Percentiles rank a stretch among this genome's conserved stretches.
phyloP scores from a whole-genome alignment of 2,113 vertebrate species.

The Herpailurus yagouaroundi region DNA sequence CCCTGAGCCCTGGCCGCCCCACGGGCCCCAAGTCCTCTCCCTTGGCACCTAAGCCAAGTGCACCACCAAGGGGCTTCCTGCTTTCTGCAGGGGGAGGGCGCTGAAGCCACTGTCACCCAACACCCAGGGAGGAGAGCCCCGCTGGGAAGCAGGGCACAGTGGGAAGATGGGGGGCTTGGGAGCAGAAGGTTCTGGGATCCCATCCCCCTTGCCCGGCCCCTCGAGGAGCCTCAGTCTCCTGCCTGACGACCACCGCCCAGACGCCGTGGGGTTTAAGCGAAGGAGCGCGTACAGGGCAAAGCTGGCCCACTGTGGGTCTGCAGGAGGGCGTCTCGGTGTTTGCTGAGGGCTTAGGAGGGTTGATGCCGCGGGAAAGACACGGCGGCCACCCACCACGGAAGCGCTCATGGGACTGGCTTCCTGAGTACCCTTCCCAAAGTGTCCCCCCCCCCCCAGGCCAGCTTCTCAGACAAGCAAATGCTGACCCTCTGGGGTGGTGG shows the following conservation, averaged over 20 bases:
- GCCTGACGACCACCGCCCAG: accelerated
- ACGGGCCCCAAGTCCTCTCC: not conserved
- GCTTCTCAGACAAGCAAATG: not conserved
- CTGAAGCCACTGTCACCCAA: not conserved
- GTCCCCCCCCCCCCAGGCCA: too few relatives aligned
- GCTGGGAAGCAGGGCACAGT: not conserved
- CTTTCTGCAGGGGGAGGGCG: not conserved
- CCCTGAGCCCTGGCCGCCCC: not conserved
- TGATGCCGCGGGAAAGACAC: too few relatives aligned
- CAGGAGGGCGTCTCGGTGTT: not conserved
- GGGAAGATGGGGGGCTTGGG: not conserved
- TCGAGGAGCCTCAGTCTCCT: not conserved
- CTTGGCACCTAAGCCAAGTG: accelerated
- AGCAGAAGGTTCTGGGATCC: too few relatives aligned
- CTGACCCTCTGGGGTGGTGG: not conserved
- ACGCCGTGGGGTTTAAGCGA: not conserved
- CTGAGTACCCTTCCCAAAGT: not conserved
- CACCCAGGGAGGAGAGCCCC: not conserved
- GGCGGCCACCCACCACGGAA: too few relatives aligned
- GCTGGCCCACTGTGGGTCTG: accelerated
- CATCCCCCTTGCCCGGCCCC: not conserved
- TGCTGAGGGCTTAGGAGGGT: not conserved
- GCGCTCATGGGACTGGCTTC: too few relatives aligned
- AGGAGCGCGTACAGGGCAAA: accelerated
- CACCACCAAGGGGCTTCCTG: too few relatives aligned